phyloP scores from a whole-genome alignment of 2,113 vertebrate genomes.

The Chauna torquata region DNA sequence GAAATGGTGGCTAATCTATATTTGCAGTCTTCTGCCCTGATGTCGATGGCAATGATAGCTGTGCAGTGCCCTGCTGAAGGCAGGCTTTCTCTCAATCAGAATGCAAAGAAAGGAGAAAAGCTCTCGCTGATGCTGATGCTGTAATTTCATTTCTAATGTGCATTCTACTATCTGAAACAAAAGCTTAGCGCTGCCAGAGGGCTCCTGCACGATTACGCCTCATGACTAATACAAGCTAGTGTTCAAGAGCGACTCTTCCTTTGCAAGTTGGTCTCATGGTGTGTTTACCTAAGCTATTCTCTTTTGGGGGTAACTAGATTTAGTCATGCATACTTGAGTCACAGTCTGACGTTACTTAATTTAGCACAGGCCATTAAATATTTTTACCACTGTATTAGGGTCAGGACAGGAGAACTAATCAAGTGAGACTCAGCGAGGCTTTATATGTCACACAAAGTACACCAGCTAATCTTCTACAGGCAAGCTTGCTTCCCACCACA shows the following conservation, averaged over 20 bases:
- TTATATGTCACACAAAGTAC: slow-evolving; percentile 20
- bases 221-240: neutral
- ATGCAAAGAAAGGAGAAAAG: neutral
- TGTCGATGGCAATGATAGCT: neutral
- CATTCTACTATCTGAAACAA: neutral
- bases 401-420: slow-evolving; percentile 18
- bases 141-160: neutral
- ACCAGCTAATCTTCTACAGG: slow-evolving; percentile 16
- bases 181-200: neutral
- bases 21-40: neutral
- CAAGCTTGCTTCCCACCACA: neutral
- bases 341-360: neutral
- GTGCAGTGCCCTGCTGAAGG: accelerated
- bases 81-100: neutral
- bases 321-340: neutral
- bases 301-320: neutral
- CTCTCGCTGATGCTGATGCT: neutral
- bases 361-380: slow-evolving; percentile 33
- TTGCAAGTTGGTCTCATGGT: neutral
- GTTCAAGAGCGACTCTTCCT: neutral
- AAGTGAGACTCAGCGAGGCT: neutral
- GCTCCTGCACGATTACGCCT: neutral
- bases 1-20: neutral
- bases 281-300: slow-evolving; percentile 18
- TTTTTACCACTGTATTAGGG: slow-evolving; percentile 48